Percentiles rank a stretch among this genome's conserved stretches.
Conservation (phyloP, 2,888 invertebrate genomes). For the Coleophora deauratella region DNA sequence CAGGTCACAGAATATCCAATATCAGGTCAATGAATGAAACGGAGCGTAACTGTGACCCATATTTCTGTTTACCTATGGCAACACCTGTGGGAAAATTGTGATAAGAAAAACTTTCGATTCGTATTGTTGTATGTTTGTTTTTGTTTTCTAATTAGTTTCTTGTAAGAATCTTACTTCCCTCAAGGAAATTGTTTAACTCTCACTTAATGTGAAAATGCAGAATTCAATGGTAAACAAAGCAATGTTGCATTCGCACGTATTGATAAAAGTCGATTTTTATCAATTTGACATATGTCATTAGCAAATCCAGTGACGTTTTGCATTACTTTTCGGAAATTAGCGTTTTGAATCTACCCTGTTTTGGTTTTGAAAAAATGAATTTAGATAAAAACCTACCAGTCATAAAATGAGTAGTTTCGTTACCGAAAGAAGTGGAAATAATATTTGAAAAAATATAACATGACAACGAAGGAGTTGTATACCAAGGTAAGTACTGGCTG, state of each 20-base stretch:
- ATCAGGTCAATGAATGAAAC: too few relatives aligned
- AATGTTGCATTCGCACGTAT: conserved; percentile 11
- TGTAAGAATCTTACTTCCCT: conserved; percentile 37
- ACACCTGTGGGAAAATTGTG: conserved; percentile 51
- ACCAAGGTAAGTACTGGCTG: conserved; percentile 48
- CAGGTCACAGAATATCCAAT: too few relatives aligned
- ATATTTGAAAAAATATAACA: conserved; percentile 31
- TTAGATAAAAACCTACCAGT: conserved; percentile 44
- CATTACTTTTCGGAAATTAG: conserved; percentile 41
- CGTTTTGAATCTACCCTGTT: conserved; percentile 55
- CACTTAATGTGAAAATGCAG: conserved; percentile 15
- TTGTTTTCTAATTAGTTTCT: conserved; percentile 38
- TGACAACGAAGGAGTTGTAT: conserved; percentile 71
- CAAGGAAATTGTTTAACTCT: conserved; percentile 28
- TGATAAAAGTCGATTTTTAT: conserved; percentile 31
- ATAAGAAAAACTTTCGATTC: conserved; percentile 49
- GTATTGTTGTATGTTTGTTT: conserved; percentile 43
- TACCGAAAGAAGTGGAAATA: too few relatives aligned
- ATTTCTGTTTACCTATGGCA: conserved; percentile 43
- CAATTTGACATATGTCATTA: conserved; percentile 51
- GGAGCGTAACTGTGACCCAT: conserved; percentile 39
- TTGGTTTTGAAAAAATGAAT: conserved; percentile 45
- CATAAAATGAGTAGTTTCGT: conserved; percentile 51
- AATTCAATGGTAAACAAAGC: conserved; percentile 1
- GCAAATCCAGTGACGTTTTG: conserved; percentile 59